Evolutionary conservation across 2,113 vertebrate genomes (phyloP), one percentile per base, ranked within the genome.

Genomic region (Pristiophorus japonicus): DNA sequence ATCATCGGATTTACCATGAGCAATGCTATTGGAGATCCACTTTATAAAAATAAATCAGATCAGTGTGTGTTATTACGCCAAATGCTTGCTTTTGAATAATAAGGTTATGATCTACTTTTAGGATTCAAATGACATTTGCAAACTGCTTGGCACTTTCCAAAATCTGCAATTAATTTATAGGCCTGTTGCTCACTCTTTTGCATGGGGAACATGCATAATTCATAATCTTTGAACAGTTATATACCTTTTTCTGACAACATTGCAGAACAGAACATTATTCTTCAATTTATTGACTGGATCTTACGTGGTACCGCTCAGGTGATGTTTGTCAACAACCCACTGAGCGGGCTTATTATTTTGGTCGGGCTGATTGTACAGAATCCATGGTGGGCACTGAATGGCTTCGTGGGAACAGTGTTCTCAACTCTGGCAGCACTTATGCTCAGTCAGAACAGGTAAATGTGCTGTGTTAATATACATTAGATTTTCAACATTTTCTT

Each of bases 271-370:
- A 94, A 94, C 27, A 51, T 67, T 38, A 51, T 98, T 95, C 96
- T 99, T 95, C 98, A 98, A 97, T 97, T 99, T 93, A 81, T 98
- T 0, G 99, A 99, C 96, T 99, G 99, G 99, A 97, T 99, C 70
- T 96, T 99, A 95, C 98, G 99, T n/a, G 99, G 99, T 16, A 97
- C 97, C 0, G 98, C 99, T n/a, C 99, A 99, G 96, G 99, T 99
- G 96, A 99, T 99, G 98, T 99, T 99, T 93, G 98, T 99, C 96
- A 99, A 98, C 97, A 99, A 99, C 84, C 98, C 99, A 7, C 96
- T 99, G 78, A 99, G 99, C 0, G 99, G 99, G 0, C 96, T 98
- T n/a, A 96, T 99, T 14, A 97, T 99, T 30, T 95, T 99, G 34
- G 96, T 96, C 0, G 99, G 98, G 55, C 98, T 99, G 96, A 97